Percentiles rank a stretch among this genome's conserved stretches.
These are phyloP conservation scores for Drosophila willistoni DNA, from an alignment of 1,140 invertebrate species.

Conservation along the genomic window DNA sequence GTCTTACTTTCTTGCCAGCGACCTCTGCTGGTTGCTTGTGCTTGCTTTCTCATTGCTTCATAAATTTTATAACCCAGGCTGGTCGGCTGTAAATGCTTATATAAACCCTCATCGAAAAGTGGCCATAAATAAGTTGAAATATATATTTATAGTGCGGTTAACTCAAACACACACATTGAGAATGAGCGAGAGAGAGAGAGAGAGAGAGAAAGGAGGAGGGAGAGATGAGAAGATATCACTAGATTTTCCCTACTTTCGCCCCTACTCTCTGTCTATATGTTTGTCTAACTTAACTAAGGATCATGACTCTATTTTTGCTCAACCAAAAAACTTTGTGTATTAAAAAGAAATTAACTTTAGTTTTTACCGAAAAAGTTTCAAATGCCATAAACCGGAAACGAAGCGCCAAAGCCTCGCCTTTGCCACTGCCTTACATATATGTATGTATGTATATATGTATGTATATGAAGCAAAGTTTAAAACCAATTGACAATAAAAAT, in stretches of 20 bases:
- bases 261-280: neutral
- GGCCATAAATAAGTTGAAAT: constrained; percentile 77
- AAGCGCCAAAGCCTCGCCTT: neutral
- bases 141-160: constrained; percentile 76
- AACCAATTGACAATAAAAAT: constrained; percentile 10
- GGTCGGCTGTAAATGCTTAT: constrained; percentile 66
- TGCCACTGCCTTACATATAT: neutral
- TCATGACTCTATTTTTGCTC: constrained; percentile 29
- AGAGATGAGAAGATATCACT: neutral
- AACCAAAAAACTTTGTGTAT: constrained; percentile 9
- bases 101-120: constrained; percentile 77
- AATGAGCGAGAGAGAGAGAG: neutral
- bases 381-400: neutral
- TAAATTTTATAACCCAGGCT: constrained; percentile 69
- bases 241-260: neutral
- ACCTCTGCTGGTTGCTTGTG: constrained; percentile 20
- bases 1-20: constrained; percentile 21
- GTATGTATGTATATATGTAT: neutral
- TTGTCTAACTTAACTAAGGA: constrained; percentile 1
- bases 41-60: constrained; percentile 31
- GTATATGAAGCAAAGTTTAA: constrained; percentile 1
- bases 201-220: neutral
- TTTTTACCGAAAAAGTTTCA: neutral
- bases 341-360: constrained; percentile 12
- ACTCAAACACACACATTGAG: constrained; percentile 3